Evolutionary conservation across 2,797 vertebrate genomes (phyloP), one percentile per base, ranked within the genome.

Genomic region (Alectoris magna): DNA sequence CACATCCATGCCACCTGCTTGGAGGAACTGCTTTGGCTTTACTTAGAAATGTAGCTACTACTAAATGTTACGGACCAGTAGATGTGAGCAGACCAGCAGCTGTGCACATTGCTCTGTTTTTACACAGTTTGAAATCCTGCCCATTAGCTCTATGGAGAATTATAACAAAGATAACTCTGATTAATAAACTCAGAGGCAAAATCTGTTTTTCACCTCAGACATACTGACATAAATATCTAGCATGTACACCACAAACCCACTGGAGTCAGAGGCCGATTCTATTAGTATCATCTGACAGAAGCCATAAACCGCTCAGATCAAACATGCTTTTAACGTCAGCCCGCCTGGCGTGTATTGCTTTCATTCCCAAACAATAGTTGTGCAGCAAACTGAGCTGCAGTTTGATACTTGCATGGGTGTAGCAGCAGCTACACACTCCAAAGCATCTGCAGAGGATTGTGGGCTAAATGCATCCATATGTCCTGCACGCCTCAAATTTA

Each of bases 391-490:
- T 81, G 66, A 79, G 80, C 66, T 88, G 91, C 92, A 92, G 85
- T 46, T 86, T 69, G 72, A 88, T 88, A 3, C 87, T 64, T 85
- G 89, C 94, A 93, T 15, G 75, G 64, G 81, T 81, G 81, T 69
- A 94, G 91, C 90, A 91, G 96, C 84, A 96, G 75, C 92, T 66
- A 53, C 84, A 58, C 63, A 36, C 93, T 77, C 95, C 66, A 53
- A 82, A 91, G 92, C 94, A 95, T 95, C 96, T 97, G 96, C 94
- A 96, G 95, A 93, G 91, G 88, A 97, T 90, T 92, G 95, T 88
- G 91, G 94, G 77, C 88, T 97, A 97, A 97, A 93, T 27, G 70
- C 92, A 95, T 96, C 97, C 97, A 96, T 92, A 96, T 97, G 96
- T 91, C 75, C 94, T 74, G 75, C 87, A 91, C 44, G 94, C 93